Base-by-base conservation (phyloP, 1,140 invertebrate genomes). In the Planococcus citri region DNA sequence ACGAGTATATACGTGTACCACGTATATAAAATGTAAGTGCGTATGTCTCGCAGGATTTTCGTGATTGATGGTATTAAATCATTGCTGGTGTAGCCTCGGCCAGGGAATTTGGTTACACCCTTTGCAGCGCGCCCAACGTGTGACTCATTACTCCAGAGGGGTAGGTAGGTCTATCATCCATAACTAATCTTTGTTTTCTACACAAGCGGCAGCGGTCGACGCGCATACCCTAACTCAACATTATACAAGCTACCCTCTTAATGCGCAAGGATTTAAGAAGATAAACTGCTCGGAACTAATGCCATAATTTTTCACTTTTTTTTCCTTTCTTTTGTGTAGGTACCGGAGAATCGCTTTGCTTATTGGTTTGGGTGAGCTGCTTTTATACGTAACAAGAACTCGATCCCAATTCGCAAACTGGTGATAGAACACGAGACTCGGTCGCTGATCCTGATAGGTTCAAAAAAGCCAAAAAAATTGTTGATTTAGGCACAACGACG, bases 181-280 rank as follows among this genome's bases (percentile, higher is more conserved):
- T 24, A 64, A 64, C 60, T 64, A 64, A 64, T 64, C 60, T 64
- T 64, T 64, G 25, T 64, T 64, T 64, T 64, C 25, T 64, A 64
- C 25, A 64, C 60, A 64, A 64, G 22, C 60, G 60, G 25, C 60
- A n/a, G n/a, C n/a, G n/a, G n/a, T n/a, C n/a, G n/a, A n/a, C n/a
- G n/a, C n/a, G n/a, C n/a, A 64, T 64, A 21, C 60, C 60, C 60
- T 64, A 64, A 25, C 60, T 64, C 60, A 64, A 64, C 60, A 21
- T 64, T 51, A 9, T 64, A 17, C 3, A 64, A 22, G 17, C 17
- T 6, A 22, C 12, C 12, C 60, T 17, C 60, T 64, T n/a, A 4
- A 24, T 24, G 24, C 24, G 60, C 20, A 9, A 10, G 22, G 22
- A 64, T 64, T 64, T 64, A 27, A 27, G 25, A 25, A 64, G 60